These are phyloP conservation scores for Neomorphus geoffroyi DNA, from an alignment of 2,797 vertebrate species.

Conservation along the genomic window DNA sequence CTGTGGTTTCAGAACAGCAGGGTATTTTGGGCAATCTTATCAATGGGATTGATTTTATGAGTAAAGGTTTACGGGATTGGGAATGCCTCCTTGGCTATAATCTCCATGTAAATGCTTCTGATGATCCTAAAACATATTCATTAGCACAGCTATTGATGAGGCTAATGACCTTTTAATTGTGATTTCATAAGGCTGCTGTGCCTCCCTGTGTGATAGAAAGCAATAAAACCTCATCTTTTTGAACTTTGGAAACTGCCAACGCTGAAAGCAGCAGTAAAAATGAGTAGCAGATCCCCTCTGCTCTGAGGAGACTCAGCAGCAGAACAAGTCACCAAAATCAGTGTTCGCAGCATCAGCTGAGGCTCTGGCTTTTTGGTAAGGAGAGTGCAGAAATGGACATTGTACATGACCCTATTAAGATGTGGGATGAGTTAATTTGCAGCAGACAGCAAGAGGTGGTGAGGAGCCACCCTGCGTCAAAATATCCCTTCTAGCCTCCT, in stretches of 20 bases:
- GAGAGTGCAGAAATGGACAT: not conserved
- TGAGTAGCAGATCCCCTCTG: not conserved
- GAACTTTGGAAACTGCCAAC: conserved; percentile 40
- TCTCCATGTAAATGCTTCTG: not conserved
- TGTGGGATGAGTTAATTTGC: not conserved
- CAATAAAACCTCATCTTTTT: conserved; percentile 46
- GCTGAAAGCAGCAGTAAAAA: conserved; percentile 5
- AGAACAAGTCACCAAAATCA: not conserved
- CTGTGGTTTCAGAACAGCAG: not conserved
- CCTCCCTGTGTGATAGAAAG: not conserved
- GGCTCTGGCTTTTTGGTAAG: not conserved
- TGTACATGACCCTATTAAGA: not conserved
- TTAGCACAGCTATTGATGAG: not conserved
- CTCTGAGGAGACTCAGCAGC: not conserved
- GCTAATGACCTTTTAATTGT: conserved; percentile 33
- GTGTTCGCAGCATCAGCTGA: not conserved
- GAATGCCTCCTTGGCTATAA: not conserved
- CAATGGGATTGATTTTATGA: not conserved
- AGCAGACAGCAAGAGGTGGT: not conserved
- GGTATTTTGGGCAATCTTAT: not conserved
- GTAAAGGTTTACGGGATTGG: not conserved
- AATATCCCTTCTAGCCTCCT: not conserved
- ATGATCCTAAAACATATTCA: not conserved
- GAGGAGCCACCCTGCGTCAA: not conserved
- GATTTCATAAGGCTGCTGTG: conserved; percentile 24